Conservation (phyloP, 2,888 invertebrate species). For the Chironomus tentans region DNA sequence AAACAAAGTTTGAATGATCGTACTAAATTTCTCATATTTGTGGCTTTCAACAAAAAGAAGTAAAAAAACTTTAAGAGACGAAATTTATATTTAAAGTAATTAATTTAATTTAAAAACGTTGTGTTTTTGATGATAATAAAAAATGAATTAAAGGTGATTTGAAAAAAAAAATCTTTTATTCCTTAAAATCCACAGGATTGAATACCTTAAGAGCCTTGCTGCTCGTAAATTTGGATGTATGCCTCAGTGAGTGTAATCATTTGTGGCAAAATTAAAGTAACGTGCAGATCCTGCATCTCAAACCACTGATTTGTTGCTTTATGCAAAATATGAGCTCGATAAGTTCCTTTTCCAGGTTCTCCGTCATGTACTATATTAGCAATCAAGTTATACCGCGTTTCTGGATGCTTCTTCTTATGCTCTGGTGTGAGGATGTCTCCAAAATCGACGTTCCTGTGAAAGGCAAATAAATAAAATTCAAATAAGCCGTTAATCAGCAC, state of each 20-base stretch:
- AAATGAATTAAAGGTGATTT: background rate
- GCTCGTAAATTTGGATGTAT: slow-evolving; percentile 84
- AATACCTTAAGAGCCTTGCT: background rate
- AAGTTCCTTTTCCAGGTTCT: slow-evolving; percentile 88
- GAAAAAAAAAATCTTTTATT: background rate
- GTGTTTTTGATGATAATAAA: background rate
- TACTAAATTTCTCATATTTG: no score
- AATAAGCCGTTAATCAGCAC: no score
- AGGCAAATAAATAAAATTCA: background rate
- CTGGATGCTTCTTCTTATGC: slow-evolving; percentile 63
- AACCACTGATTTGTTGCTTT: slow-evolving; percentile 78
- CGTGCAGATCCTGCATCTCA: slow-evolving; percentile 95
- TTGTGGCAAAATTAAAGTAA: slow-evolving; percentile 95
- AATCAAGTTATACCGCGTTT: slow-evolving; percentile 92
- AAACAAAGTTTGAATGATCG: no score
- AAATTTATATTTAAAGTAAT: background rate
- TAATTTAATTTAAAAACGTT: background rate
- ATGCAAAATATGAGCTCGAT: slow-evolving; percentile 87
- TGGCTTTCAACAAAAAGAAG: background rate
- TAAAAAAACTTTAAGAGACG: background rate
- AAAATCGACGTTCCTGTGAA: slow-evolving; percentile 86
- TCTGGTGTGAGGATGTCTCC: slow-evolving; percentile 88
- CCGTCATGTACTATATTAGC: slow-evolving; percentile 99
- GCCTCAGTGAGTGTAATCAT: slow-evolving; percentile 99
- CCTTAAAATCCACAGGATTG: background rate